phyloP scores from a whole-genome alignment of 2,888 invertebrate genomes.

The Tipula vernalis region DNA sequence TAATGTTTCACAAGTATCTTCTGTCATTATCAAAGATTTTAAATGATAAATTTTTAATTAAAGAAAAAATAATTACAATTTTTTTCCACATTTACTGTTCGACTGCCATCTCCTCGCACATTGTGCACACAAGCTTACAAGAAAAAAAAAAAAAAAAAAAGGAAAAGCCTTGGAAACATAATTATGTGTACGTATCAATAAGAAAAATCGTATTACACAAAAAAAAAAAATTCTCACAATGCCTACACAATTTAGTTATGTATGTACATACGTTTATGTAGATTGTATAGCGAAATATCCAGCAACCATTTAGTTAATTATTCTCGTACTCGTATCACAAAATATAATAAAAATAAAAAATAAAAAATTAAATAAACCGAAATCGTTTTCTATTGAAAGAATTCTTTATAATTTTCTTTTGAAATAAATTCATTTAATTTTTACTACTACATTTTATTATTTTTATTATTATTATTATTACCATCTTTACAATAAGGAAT shows the following conservation, averaged over 20 bases:
- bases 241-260: neutral
- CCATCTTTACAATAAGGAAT: neutral
- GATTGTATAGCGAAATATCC: neutral
- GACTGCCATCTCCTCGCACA: neutral
- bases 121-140: neutral
- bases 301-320: neutral
- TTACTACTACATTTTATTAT: neutral
- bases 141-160: neutral
- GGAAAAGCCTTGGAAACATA: neutral
- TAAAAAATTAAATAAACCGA: neutral
- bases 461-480: neutral
- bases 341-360: too few relatives aligned
- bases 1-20: neutral
- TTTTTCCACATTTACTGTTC: neutral
- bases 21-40: conserved; percentile 4
- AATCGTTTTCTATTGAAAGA: neutral
- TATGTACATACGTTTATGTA: neutral
- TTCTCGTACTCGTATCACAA: neutral
- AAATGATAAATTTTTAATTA: conserved; percentile 4
- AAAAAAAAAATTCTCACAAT: neutral
- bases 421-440: neutral
- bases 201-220: neutral
- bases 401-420: neutral
- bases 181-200: neutral
- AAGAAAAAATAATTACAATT: neutral